Base-by-base conservation (phyloP, 2,888 invertebrate species). In the Calephelis perditalis region DNA sequence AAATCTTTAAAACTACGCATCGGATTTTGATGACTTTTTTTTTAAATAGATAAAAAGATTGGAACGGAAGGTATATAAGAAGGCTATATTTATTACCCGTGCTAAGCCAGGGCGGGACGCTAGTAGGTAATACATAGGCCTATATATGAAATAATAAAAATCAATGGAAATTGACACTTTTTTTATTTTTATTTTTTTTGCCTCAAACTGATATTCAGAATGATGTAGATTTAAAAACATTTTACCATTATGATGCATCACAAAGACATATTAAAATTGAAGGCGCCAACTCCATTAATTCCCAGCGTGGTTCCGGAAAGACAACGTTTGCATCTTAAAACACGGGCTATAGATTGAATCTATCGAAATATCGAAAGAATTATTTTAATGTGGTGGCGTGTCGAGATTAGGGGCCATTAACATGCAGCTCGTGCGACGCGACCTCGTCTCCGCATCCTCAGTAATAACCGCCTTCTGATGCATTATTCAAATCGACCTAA, bases 371-470 rank as follows among this genome's bases (percentile, higher is more conserved):
- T 75, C 63, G 66, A 73, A 77, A 78, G 70, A 78, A 77, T 78
- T 79, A 83, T 79, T 79, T 68, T 79, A 78, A 82, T 79, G 55
- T 45, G 36, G 15, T 46, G 52, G 26, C 62, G 73, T 61, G 74
- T 70, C 73, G 72, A 73, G 79, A 81, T 82, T 77, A 76, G 68
- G 66, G 67, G 68, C 71, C 81, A 85, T 89, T 86, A 84, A 77
- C 78, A 89, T 89, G 86, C 89, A 81, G 87, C 86, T 82, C 89
- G 89, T 88, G 88, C 87, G 79, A 74, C 74, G 77, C 62, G 68
- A 68, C 71, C 74, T 77, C 73, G 80, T 79, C 74, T 70, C 76
- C 78, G 78, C 77, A 73, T 74, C 81, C 74, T 77, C 78, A 70
- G 72, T 81, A 79, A 84, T 86, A 82, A 86, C 84, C 84, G 82